phyloP scores from a whole-genome alignment of 2,797 vertebrate genomes.

The Sebastiscus albofasciatus region DNA sequence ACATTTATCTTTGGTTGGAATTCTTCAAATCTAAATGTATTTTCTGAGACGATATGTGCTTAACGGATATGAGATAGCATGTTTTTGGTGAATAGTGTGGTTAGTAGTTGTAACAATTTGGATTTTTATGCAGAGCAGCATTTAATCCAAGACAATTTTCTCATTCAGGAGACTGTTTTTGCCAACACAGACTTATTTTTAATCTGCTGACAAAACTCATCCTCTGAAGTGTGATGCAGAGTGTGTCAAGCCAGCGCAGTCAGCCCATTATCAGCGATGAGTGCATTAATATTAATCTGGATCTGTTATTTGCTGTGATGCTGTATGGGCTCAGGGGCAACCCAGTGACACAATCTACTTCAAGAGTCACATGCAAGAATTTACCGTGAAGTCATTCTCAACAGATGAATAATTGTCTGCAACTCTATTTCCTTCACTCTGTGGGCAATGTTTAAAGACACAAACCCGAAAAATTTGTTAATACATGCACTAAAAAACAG shows the following conservation, averaged over 20 bases:
- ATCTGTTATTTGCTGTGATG: neutral
- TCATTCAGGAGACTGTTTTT: neutral
- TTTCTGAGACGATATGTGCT: neutral
- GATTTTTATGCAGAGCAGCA: neutral
- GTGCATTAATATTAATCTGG: constrained; percentile 46
- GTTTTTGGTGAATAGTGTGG: neutral
- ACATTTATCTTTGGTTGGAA: neutral
- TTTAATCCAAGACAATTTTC: neutral
- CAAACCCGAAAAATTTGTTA: neutral
- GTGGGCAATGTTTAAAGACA: neutral
- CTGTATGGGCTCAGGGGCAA: neutral
- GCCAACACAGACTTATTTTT: neutral
- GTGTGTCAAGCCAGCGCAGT: constrained; percentile 11
- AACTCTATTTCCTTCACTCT: neutral
- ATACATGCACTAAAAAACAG: neutral
- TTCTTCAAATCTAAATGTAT: neutral
- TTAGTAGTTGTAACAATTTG: neutral
- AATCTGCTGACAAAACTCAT: constrained; percentile 35
- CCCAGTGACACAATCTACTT: neutral
- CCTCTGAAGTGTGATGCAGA: constrained; percentile 13
- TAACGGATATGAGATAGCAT: neutral
- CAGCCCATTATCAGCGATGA: constrained; percentile 10
- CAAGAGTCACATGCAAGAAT: neutral
- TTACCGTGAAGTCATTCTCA: neutral
- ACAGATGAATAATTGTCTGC: neutral